A percentile compares a stretch with the other conserved stretches of the same genome.
phyloP scores from a whole-genome alignment of 2,113 vertebrate species.

The Catharus minimus region DNA sequence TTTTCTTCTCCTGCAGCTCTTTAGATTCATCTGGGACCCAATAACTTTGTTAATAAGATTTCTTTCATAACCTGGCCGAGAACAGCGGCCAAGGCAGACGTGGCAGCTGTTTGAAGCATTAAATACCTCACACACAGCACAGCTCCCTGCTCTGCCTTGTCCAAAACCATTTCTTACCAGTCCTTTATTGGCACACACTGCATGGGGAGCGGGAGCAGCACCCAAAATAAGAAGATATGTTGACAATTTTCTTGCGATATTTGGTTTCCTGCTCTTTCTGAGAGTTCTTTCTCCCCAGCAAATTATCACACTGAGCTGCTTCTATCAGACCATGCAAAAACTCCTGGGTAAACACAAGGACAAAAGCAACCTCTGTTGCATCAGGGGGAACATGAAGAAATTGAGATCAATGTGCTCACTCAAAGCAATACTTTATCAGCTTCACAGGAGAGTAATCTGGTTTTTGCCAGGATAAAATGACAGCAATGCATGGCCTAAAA shows the following conservation, averaged over 20 bases:
- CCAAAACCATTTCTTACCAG: neutral
- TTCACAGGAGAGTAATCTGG: neutral
- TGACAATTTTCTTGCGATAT: neutral
- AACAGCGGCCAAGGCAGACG: neutral
- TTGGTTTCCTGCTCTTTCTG: neutral
- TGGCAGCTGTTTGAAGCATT: neutral
- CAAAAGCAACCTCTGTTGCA: neutral
- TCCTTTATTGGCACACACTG: neutral
- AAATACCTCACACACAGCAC: neutral
- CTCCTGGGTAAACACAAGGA: neutral
- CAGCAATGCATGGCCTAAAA: neutral
- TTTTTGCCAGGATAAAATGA: neutral
- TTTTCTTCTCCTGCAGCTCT: constrained; percentile 45
- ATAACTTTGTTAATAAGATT: constrained; percentile 56
- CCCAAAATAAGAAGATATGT: neutral
- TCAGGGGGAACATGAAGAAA: neutral
- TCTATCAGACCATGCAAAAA: neutral
- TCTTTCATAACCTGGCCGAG: neutral
- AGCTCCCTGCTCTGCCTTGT: neutral
- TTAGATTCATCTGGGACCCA: constrained; percentile 39
- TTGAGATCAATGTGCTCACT: neutral
- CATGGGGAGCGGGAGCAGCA: neutral
- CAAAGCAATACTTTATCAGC: neutral
- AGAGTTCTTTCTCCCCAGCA: neutral
- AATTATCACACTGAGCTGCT: neutral